Percentiles rank a stretch among this genome's conserved stretches.
phyloP scores from a whole-genome alignment of 1,140 invertebrate species.

The Drosophila pseudoobscura region DNA sequence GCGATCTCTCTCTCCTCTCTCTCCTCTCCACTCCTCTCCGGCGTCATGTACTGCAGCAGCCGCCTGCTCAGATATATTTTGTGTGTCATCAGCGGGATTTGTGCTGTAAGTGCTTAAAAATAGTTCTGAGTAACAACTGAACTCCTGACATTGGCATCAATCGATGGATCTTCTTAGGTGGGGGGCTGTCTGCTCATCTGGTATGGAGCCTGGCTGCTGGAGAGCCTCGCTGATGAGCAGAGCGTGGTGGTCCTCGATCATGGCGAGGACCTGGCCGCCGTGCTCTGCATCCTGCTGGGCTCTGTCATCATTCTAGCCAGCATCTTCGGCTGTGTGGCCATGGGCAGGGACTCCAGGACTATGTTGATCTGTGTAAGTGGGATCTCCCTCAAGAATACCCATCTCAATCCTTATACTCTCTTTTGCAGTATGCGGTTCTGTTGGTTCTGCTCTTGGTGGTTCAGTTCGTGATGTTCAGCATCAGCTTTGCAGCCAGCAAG shows the following conservation, averaged over 20 bases:
- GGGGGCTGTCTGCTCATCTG: constrained; percentile 68
- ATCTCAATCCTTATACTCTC: not conserved
- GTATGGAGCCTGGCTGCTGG: constrained; percentile 73
- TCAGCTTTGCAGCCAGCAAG: constrained; percentile 62
- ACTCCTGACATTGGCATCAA: constrained; percentile 50
- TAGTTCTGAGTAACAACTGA: not conserved
- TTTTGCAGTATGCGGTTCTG: constrained; percentile 67
- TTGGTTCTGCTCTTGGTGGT: constrained; percentile 65
- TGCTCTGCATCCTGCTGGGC: constrained; percentile 65
- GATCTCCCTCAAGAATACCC: too few species aligned
- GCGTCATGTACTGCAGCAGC: constrained; percentile 63
- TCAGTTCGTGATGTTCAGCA: constrained; percentile 71
- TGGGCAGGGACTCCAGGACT: constrained; percentile 53
- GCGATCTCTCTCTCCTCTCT: too few species aligned
- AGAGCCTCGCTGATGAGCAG: constrained; percentile 48
- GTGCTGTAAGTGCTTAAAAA: constrained; percentile 61
- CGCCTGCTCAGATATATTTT: constrained; percentile 56
- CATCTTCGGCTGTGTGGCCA: constrained; percentile 56
- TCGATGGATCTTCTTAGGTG: constrained; percentile 43
- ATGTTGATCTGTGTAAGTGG: constrained; percentile 68
- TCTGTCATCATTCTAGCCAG: constrained; percentile 56
- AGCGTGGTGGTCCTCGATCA: constrained; percentile 42
- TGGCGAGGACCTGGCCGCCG: constrained; percentile 61
- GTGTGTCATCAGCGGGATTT: constrained; percentile 62
- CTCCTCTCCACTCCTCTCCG: not conserved